Evolutionary conservation across 2,888 invertebrate species (phyloP).

Genomic region (Melinopterus prodromus): DNA sequence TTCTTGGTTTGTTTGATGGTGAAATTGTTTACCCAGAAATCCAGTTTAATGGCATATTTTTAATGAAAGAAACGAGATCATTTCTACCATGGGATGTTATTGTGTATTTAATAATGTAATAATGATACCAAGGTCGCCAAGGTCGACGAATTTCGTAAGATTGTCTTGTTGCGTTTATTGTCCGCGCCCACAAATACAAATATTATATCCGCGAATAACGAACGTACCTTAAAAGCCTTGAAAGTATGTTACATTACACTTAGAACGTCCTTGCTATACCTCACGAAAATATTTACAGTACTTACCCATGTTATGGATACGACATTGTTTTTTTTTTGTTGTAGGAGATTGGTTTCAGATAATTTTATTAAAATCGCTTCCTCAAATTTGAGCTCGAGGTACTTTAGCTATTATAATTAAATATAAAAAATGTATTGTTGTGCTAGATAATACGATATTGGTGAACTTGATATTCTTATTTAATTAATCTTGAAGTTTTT

Average conservation of each 20-base stretch:
- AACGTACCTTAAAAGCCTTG: background rate
- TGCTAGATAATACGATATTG: background rate
- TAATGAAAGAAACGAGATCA: background rate
- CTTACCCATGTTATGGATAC: background rate
- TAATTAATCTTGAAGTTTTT: background rate
- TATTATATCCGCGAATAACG: background rate
- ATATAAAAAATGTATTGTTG: background rate
- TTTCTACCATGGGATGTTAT: background rate
- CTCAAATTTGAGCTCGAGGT: background rate
- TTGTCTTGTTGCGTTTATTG: background rate
- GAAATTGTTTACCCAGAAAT: background rate
- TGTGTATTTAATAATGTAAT: background rate
- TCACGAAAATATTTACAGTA: background rate
- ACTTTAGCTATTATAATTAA: background rate
- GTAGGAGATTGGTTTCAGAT: too few relatives aligned
- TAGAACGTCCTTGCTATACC: background rate
- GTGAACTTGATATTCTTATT: background rate
- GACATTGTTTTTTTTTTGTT: background rate
- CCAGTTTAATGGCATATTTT: background rate
- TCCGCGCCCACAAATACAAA: background rate
- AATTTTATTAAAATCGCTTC: background rate
- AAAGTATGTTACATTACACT: slow-evolving; percentile 4
- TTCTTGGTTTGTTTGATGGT: background rate
- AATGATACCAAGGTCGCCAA: background rate
- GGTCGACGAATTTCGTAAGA: background rate